Evolutionary conservation across 92 coral and sea anemone species (phyloP), one percentile per base, ranked within the genome.

Genomic region (Zoanthus solanderi): DNA sequence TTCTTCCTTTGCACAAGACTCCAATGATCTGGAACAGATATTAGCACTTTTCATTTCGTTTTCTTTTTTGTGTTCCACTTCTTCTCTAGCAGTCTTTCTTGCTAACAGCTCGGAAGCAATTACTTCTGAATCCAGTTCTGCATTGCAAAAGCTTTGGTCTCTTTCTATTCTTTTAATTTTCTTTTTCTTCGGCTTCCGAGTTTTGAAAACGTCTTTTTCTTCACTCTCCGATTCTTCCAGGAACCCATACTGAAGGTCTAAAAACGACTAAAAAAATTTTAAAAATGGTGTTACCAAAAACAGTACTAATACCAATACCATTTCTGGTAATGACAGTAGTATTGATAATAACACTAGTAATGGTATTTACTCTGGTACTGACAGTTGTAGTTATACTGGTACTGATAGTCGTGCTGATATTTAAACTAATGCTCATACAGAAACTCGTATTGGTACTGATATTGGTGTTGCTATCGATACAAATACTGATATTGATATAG

Each of bases 201-300:
- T 63, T 12, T 81, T 81, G 85, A 81, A 81, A 0, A 60, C 37
- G 4, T 81, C 85, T 53, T 67, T 23, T 47, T 81, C 63, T 6
- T 9, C 45, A 37, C 66, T 45, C 46, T 81, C 85, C 1, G 61
- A 65, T 32, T 65, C 85, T 66, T 81, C 85, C 15, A 81, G 85
- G 56, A 81, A 81, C 30, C 85, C 85, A 31, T 81, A 81, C 30
- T 81, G 85, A 65, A 81, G 75, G 23, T 81, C 85, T 71, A 81
- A 81, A 53, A 81, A 81, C 42, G 85, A 81, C 85, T 81, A 37
- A 37, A 37, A 37, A 2, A 37, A 37, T 2, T 2, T 37, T 37
- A 0, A 37, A 37, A 37, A 37, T 37, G 42, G 4, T 37, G 42
- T 37, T 37, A 37, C 42, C 3, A 37, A 37, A 37, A 37, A 37